Evolutionary conservation across 2,888 invertebrate species (phyloP), one percentile per base, ranked within the genome.

Genomic region (Phyto melanocephala): DNA sequence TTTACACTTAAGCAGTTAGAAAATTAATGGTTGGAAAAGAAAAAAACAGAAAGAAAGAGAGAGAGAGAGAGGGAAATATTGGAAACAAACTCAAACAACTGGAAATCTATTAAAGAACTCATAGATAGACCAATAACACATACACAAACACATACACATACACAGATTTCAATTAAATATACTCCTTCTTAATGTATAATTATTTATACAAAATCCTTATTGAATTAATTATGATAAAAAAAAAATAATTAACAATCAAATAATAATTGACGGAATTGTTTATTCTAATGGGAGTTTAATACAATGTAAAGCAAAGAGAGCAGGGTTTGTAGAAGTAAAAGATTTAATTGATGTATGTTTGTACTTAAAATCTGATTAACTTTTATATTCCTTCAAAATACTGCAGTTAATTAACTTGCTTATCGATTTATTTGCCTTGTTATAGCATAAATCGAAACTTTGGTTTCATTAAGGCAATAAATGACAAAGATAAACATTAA

Each of bases 211-310:
- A 54, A 54, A 54, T n/a, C 28, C n/a, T 54, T 54, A 28, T 54
- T 24, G 52, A 24, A 54, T 28, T 54, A 54, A 54, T 54, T 54
- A 54, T 54, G 28, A 24, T 54, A 28, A 54, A 54, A 28, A 54
- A 28, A 54, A 54, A 28, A 54, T 54, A 54, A 54, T 54, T 54
- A 54, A 54, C 52, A 54, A 54, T 54, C 24, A 28, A 54, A 54
- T 54, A 24, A 54, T 54, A 54, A 54, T 28, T 28, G 52, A 24
- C 28, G 28, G n/a, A 54, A 54, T 28, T 28, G 28, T 54, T 54
- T 28, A 54, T 24, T n/a, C 15, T 54, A n/a, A 28, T 47, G 1
- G 20, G 20, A 17, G 45, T 45, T 45, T 4, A 6, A 15, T 0
- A 20, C 10, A 6, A 4, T 2, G 17, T 4, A 6, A 15, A 0